Base-by-base conservation (phyloP, 2,888 invertebrate species). In the Tethea ocularis region DNA sequence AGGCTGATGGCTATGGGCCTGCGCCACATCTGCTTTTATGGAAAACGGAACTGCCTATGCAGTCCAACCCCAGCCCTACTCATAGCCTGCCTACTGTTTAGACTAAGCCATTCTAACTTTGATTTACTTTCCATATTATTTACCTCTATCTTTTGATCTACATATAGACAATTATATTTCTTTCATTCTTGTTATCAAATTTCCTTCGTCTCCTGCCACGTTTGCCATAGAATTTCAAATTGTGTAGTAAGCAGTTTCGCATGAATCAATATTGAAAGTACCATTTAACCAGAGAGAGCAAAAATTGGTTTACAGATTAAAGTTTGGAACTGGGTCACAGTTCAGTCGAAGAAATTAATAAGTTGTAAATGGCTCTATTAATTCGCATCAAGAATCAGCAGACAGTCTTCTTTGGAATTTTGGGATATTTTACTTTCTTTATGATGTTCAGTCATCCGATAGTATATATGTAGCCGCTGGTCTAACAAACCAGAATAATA, bases 301-400 rank as follows among this genome's bases (percentile, higher is more conserved):
- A 46, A 41, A 46, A 46, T 46, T 46, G 46, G 46, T 17, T 46
- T 46, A 46, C 10, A 1, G 46, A 46, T 46, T 46, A 46, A 46
- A 46, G 46, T 46, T 46, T 20, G 10, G 46, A 46, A 46, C 46
- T 46, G 46, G 46, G 46, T 46, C 46, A 20, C 8, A 46, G 20
- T 46, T 46, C 46, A 46, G 20, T 20, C 20, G 46, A 46, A 46
- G 20, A 46, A 46, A 2, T 46, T 46, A 46, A n/a, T 2, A 46
- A 20, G 1, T 46, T 20, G n/a, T 41, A 17, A n/a, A 38, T 38
- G 38, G n/a, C 38, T 7, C 33, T n/a, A n/a, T 38, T n/a, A n/a
- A 38, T 41, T 41, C 17, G 41, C 17, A 17, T 7, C 38, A n/a
- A 20, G 46, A 46, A 46, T 46, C 46, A 6, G 46, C 46, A 46